Evolutionary conservation across 2,888 invertebrate genomes (phyloP), one percentile per base, ranked within the genome.

Genomic region (Petrolisthes cinctipes): DNA sequence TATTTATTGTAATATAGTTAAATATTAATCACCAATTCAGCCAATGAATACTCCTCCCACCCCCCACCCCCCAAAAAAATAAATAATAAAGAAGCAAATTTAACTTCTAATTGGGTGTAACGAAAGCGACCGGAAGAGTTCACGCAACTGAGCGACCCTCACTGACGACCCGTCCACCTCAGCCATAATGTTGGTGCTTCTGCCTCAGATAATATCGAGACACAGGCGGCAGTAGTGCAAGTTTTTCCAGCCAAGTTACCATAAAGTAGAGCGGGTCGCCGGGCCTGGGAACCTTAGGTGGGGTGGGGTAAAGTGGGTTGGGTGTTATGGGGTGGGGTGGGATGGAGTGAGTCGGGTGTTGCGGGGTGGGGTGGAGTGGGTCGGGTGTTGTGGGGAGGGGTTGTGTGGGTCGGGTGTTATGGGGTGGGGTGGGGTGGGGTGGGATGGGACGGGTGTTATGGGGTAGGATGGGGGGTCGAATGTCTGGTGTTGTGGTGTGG

Each of bases 241-340:
- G 51, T 84, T 61, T 81, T 81, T 66, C 81, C 66, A 5, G 66
- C 5, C 37, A 51, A 37, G 81, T 81, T 57, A 81, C 81, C 81
- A 81, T 81, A 81, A 23, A 61, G 61, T 76, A 54, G 75, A 11
- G 83, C 20, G 14, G 14, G 20, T n/a, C 7, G 53, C 7, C n/a
- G 53, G 66, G 7, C 51, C 66, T 66, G 57, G 57, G 61, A 37
- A 76, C 23, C 81, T 66, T 11, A 6, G 53, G 53, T 76, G 53
- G 53, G 51, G 23, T 17, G 6, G 53, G 23, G 76, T 37, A 76
- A 17, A 37, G 23, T 57, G 23, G 81, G 81, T 79, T 54, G 20
- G 14, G 71, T n/a, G 14, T 11, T 71, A 20, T 2, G 14, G 71
- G 71, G 6, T n/a, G 71, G 14, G 71, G 71, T 17, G n/a, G 71